Percentiles rank a stretch among this genome's conserved stretches.
phyloP scores from a whole-genome alignment of 2,113 vertebrate species.

The Cavia porcellus region DNA sequence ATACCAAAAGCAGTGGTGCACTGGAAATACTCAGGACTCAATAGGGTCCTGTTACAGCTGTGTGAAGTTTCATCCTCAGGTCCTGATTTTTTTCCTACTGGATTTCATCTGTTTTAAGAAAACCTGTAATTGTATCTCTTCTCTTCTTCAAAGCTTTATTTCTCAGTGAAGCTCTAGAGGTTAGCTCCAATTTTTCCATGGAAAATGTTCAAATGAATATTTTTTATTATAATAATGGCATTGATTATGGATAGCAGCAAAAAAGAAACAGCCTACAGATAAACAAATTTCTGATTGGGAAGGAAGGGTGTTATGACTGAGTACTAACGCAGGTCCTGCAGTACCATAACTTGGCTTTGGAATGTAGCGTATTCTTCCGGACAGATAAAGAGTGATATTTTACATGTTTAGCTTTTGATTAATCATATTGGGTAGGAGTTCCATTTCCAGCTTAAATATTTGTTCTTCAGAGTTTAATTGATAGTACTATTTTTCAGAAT shows the following conservation, averaged over 20 bases:
- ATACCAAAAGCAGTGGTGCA: background rate
- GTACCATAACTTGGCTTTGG: slow-evolving; percentile 30
- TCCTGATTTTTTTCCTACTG: background rate
- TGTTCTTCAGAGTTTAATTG: slow-evolving; percentile 81
- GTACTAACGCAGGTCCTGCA: slow-evolving; percentile 30
- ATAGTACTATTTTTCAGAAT: slow-evolving; percentile 78
- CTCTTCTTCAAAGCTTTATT: background rate
- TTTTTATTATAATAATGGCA: background rate
- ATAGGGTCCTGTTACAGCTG: background rate
- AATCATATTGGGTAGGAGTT: slow-evolving; percentile 79
- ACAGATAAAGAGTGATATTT: slow-evolving; percentile 76
- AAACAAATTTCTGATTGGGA: slow-evolving; percentile 46
- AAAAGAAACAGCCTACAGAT: slow-evolving; percentile 46
- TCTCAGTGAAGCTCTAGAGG: background rate
- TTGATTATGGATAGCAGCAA: background rate
- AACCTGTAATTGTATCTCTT: background rate
- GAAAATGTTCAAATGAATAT: background rate
- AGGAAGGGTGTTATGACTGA: slow-evolving; percentile 27
- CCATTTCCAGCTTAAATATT: slow-evolving; percentile 77
- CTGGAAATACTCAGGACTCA: background rate
- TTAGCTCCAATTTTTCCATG: background rate
- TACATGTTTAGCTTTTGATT: slow-evolving; percentile 79
- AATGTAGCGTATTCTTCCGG: slow-evolving; percentile 43
- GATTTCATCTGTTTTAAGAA: background rate
- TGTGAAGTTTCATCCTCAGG: background rate